These are phyloP conservation scores for Megamerina dolium DNA, from an alignment of 2,888 invertebrate species.

Conservation along the genomic window DNA sequence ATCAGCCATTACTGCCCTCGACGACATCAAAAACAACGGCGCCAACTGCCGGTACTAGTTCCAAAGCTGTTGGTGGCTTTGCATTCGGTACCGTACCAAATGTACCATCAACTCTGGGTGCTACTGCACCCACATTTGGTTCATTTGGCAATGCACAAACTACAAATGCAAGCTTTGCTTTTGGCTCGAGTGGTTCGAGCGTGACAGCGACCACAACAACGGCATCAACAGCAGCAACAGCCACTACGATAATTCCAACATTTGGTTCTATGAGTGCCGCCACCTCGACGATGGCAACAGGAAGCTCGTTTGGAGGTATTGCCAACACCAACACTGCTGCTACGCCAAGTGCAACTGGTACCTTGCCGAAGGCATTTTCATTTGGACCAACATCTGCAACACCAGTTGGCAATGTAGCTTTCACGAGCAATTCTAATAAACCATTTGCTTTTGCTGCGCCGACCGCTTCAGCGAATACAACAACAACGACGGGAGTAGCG, in stretches of 20 bases:
- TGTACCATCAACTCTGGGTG: neutral
- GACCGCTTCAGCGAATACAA: neutral
- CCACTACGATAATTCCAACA: neutral
- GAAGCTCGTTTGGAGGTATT: too few species aligned
- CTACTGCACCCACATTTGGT: constrained; percentile 1
- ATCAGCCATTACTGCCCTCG: neutral
- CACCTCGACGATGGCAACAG: too few species aligned
- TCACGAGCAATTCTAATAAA: neutral
- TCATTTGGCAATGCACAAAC: too few species aligned
- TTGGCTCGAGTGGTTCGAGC: constrained; percentile 10
- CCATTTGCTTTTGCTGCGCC: constrained; percentile 4
- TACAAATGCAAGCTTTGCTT: neutral
- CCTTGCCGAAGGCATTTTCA: neutral
- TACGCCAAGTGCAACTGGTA: neutral
- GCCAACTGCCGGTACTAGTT: constrained; percentile 4
- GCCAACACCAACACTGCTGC: neutral
- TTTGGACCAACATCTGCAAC: constrained; percentile 3
- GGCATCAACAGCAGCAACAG: neutral
- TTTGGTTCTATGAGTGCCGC: too few species aligned
- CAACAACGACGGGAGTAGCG: neutral
- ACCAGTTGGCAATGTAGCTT: constrained; percentile 16
- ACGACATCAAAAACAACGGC: neutral
- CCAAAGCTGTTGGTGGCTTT: constrained; percentile 7
- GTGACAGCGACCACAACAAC: neutral
- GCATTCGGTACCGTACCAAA: neutral